These are phyloP conservation scores for Nylanderia fulva DNA, from an alignment of 1,140 invertebrate species.

Conservation along the genomic window DNA sequence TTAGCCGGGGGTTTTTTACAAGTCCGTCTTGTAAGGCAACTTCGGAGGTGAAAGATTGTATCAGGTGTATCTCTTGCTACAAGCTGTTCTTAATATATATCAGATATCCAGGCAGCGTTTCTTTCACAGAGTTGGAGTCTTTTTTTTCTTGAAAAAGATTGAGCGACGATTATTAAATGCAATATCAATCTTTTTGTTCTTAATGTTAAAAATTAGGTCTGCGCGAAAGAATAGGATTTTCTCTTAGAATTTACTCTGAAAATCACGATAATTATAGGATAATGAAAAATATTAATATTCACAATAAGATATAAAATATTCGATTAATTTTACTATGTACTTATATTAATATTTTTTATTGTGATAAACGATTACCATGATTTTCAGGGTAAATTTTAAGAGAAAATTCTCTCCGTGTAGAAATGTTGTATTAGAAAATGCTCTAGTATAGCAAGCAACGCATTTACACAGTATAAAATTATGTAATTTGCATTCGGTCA, in stretches of 20 bases:
- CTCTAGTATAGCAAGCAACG: not conserved
- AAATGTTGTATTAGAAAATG: not conserved
- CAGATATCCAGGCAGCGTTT: not conserved
- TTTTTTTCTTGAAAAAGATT: not conserved
- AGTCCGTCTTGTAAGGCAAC: not conserved
- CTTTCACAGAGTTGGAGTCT: constrained; percentile 2
- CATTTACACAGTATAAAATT: not conserved
- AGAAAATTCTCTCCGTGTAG: too few species aligned
- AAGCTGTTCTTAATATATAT: not conserved
- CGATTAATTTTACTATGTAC: too few species aligned
- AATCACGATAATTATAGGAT: too few species aligned
- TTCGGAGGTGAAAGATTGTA: constrained; percentile 15
- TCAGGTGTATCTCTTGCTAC: not conserved
- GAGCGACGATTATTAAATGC: not conserved
- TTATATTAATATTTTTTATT: too few species aligned
- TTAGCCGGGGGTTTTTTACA: not conserved
- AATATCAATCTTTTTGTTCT: not conserved
- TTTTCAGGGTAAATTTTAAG: too few species aligned
- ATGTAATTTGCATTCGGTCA: not conserved
- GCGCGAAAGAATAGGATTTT: not conserved
- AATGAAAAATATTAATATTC: too few species aligned
- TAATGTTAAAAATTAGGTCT: not conserved
- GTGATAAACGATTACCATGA: too few species aligned
- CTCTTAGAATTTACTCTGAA: too few species aligned
- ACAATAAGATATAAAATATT: too few species aligned